Evolutionary conservation across 64 coral and sea anemone genomes (phyloP), one percentile per base, ranked within the genome.

Genomic region (Pocillopora verrucosa): DNA sequence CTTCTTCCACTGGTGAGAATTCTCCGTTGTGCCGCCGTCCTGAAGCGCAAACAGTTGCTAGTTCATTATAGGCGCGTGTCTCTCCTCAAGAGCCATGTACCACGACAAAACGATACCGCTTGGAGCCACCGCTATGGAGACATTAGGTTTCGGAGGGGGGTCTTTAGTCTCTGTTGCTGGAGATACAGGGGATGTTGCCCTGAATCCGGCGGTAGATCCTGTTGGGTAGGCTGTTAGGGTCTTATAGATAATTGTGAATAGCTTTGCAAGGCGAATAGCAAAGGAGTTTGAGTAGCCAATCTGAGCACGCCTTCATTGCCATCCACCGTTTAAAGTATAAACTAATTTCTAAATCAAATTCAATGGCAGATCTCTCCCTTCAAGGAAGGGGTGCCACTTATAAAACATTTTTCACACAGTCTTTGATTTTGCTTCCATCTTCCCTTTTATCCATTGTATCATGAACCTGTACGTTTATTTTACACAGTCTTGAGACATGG

Each of bases 51-150:
- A 99, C 51, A 99, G 74, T 41, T 99, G 97, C n/a, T 99, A 99
- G 65, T 89, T 93, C 61, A 89, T 82, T 51, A 99, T 90, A 9
- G 76, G 78, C 2, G 97, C 74, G 64, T 89, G 90, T 7, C 37
- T 90, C 5, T 92, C 86, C 36, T 87, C 87, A 16, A 95, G 76
- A 19, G 69, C 77, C 97, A 99, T 99, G 74, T 95, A 95, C 97
- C 97, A 99, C 1, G 97, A 99, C 73, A 99, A 87, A 14, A 99
- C 97, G 15, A 99, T 99, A 1, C 97, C 97, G 56, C 92, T 99
- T 37, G 94, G 62, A 22, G 93, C 94, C 16, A 95, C 94, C 25
- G 93, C 93, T 56, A 99, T 99, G 13, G 93, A 95, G 61, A 99
- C 97, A 25, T 67, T 91, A 56, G 97, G 97, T 34, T 91, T 92